These are phyloP conservation scores for Micrasema longulum DNA, from an alignment of 1,140 invertebrate genomes.

Conservation along the genomic window DNA sequence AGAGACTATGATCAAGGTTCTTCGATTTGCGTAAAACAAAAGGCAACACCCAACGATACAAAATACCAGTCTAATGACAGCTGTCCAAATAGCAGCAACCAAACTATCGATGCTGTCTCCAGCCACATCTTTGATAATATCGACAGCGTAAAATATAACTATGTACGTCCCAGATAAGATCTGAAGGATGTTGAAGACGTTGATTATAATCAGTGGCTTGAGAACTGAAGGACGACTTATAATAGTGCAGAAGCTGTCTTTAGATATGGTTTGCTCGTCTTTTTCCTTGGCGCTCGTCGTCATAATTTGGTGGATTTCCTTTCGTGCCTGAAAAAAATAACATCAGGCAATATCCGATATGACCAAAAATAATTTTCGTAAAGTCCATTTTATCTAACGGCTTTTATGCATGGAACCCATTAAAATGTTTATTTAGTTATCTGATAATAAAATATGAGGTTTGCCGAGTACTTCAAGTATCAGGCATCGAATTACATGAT, in stretches of 20 bases:
- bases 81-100: slow-evolving; percentile 74
- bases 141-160: slow-evolving; percentile 80
- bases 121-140: slow-evolving; percentile 73
- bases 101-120: slow-evolving; percentile 63
- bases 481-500: no score
- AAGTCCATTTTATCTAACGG: no score
- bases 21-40: slow-evolving; percentile 72
- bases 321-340: slow-evolving; percentile 63
- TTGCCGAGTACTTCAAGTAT: no score
- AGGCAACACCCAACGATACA: slow-evolving; percentile 74
- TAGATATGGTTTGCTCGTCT: slow-evolving; percentile 60
- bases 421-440: no score
- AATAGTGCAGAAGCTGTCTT: slow-evolving; percentile 64
- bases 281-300: slow-evolving; percentile 66
- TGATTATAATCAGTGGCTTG: slow-evolving; percentile 78
- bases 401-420: no score
- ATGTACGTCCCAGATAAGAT: slow-evolving; percentile 79
- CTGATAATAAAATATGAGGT: no score
- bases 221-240: slow-evolving; percentile 70
- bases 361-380: no score
- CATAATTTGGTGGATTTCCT: slow-evolving; percentile 69
- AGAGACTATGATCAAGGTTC: slow-evolving; percentile 73
- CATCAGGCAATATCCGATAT: no score
- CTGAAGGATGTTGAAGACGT: slow-evolving; percentile 77
- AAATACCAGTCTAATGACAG: slow-evolving; percentile 72